These are phyloP conservation scores for Gymnorhina tibicen DNA, from an alignment of 2,113 vertebrate genomes.

Conservation along the genomic window DNA sequence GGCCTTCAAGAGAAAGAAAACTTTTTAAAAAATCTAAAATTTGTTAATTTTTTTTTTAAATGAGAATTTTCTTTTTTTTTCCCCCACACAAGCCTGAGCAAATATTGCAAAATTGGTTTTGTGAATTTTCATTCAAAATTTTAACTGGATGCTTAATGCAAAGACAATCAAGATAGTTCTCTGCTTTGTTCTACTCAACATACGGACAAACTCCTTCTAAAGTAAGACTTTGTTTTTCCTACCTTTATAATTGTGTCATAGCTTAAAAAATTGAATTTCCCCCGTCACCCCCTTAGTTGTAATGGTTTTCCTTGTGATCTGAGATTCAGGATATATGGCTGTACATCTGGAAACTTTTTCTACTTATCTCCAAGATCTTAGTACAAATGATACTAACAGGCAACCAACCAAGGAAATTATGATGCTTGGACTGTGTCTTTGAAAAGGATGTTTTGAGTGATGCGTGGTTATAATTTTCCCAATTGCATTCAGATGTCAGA, in stretches of 20 bases:
- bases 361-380: constrained; percentile 51
- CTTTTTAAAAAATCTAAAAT: neutral
- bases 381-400: constrained; percentile 37
- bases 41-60: neutral
- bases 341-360: constrained; percentile 41
- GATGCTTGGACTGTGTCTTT: constrained; percentile 56
- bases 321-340: constrained; percentile 12
- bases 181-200: neutral
- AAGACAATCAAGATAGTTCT: neutral
- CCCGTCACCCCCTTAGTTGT: neutral
- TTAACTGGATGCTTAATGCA: neutral
- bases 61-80: neutral
- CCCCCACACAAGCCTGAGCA: neutral
- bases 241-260: neutral
- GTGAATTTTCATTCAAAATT: neutral
- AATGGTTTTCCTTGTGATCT: neutral
- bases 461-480: constrained; percentile 8
- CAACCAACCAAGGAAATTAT: constrained; percentile 59
- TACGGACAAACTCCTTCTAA: neutral
- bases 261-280: neutral
- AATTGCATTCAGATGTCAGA: constrained; percentile 63
- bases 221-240: neutral
- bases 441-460: constrained; percentile 55
- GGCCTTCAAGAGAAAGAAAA: neutral
- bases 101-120: neutral